Base-by-base conservation (phyloP, 2,797 vertebrate genomes). In the Chiroxiphia lanceolata region DNA sequence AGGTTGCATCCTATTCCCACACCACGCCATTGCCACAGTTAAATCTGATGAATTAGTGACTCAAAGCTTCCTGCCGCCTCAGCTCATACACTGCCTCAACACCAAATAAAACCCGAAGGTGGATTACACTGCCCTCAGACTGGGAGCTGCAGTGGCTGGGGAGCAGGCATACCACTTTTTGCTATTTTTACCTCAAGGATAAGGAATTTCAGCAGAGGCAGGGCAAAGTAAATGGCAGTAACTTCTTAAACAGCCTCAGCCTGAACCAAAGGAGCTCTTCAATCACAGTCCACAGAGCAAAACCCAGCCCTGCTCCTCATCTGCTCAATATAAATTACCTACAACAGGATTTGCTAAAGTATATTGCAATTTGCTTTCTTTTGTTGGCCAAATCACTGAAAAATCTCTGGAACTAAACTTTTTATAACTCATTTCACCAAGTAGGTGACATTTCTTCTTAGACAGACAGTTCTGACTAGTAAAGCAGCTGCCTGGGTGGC, bases 111-210 rank as follows among this genome's bases (percentile, higher is more conserved):
- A 77, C 48, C 45, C 33, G 33, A 56, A 53, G 50, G 81, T 51
- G 48, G 54, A 82, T 65, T 61, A 85, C 26, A 4, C n/a, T 48
- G 79, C 51, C 67, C 65, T 60, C 3, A 6, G 76, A 63, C 60
- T 79, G 74, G 48, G 44, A 91, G 45, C 70, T 84, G 70, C 70
- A 82, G 75, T 4, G 45, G 40, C 57, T 78, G 53, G 25, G 67
- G n/a, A 84, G n/a, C 36, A 71, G 45, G 22, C 50, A 57, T 2
- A 5, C 25, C 29, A 25, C 13, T 54, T 84, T 64, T 63, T 79
- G 63, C 70, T 89, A 40, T 81, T 94, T 86, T 83, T 77, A 67
- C 65, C 36, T 78, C 48, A 78, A 84, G 61, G 61, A 81, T 84
- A 91, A 59, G 25, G n/a, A 83, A 84, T 47, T 86, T 12, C 72